phyloP scores from a whole-genome alignment of 2,888 invertebrate species.

The Philopedon plagiatum region DNA sequence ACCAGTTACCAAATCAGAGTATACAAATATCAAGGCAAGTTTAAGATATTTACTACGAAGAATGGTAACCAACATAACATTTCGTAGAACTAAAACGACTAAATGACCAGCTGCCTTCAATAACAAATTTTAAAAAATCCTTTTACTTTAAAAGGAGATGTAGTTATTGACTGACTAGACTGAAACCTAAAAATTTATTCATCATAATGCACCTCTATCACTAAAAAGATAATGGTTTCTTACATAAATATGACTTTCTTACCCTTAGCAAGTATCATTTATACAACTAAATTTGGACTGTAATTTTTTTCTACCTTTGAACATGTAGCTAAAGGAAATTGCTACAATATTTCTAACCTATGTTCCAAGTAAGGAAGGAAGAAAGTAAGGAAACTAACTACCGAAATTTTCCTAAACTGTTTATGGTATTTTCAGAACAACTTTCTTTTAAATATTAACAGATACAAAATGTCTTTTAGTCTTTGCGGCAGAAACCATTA shows the following conservation, averaged over 20 bases:
- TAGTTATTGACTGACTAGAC: constrained; percentile 34
- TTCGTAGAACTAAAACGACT: constrained; percentile 26
- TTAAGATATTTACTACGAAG: not conserved
- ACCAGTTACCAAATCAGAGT: constrained; percentile 54
- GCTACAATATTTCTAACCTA: no score
- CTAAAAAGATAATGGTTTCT: constrained; percentile 1
- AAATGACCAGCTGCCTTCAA: not conserved
- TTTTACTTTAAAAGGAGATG: not conserved
- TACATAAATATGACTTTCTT: not conserved
- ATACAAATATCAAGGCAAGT: constrained; percentile 58
- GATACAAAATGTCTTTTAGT: no score
- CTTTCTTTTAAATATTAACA: no score
- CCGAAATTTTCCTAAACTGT: no score
- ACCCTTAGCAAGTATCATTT: no score
- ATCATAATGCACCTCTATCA: not conserved
- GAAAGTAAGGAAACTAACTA: no score
- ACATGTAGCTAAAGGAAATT: no score
- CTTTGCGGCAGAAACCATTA: not conserved
- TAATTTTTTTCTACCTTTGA: no score
- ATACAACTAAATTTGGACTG: no score
- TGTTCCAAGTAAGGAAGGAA: no score
- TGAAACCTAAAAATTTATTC: constrained; percentile 20
- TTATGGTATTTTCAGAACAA: no score
- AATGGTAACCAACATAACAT: not conserved
- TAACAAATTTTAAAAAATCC: not conserved